Conservation (phyloP, 2,888 invertebrate species). For the Pristionchus maxplancki region DNA sequence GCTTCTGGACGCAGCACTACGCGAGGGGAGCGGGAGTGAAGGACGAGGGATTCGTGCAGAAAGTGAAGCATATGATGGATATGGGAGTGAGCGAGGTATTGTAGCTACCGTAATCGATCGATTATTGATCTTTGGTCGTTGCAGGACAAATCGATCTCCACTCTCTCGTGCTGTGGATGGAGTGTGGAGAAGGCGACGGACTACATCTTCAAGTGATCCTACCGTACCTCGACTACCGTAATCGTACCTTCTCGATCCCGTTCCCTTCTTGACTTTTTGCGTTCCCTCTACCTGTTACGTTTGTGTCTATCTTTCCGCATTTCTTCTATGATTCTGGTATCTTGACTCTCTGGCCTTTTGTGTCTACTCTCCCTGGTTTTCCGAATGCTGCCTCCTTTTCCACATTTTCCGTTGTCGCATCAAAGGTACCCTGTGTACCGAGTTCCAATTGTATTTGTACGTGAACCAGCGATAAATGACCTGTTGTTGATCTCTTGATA, state of each 20-base stretch:
- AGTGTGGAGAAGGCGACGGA: slow-evolving; percentile 69
- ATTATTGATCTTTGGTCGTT: neutral
- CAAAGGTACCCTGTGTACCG: neutral
- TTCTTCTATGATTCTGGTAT: no score
- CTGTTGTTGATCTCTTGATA: neutral
- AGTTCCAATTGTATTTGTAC: neutral
- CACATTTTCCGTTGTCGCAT: no score
- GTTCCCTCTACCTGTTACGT: no score
- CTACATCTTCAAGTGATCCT: slow-evolving; percentile 66
- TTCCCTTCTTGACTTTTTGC: no score
- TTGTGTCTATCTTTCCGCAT: no score
- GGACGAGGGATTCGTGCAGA: slow-evolving; percentile 87
- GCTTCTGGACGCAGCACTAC: slow-evolving; percentile 95
- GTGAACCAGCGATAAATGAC: neutral
- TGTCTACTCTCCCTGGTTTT: no score
- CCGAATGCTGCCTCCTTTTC: no score
- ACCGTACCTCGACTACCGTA: neutral
- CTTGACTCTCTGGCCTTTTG: no score
- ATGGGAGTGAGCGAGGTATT: slow-evolving; percentile 90
- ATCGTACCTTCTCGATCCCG: no score
- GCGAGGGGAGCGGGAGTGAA: slow-evolving; percentile 88
- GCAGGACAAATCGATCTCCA: slow-evolving; percentile 69
- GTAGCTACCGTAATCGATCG: neutral
- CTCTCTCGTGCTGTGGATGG: slow-evolving; percentile 70
- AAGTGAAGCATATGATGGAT: slow-evolving; percentile 90